Evolutionary conservation across 2,888 invertebrate species (phyloP), one percentile per base, ranked within the genome.

Genomic region (Synanthedon andrenaeformis): DNA sequence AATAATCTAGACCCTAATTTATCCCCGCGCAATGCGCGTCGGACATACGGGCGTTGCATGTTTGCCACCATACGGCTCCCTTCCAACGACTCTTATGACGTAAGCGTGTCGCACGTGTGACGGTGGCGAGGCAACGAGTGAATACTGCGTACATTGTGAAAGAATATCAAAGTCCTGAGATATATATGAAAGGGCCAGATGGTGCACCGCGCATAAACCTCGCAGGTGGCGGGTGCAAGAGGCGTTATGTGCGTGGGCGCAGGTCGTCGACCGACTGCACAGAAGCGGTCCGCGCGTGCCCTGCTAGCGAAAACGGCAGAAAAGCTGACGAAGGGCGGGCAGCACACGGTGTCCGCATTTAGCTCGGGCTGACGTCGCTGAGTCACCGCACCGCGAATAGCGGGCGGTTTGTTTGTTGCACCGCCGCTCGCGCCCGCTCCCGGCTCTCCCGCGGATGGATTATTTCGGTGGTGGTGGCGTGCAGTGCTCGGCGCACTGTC

Each of bases 321-420:
- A 81, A 84, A 82, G 79, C 85, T 84, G 76, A 72, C 80, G 84
- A 85, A 87, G 86, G 86, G 80, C 79, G 81, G 35, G 81, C 86
- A 79, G 82, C 82, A 76, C 80, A 80, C 82, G 79, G 79, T 66
- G 74, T 82, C 87, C 86, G 83, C 85, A 79, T 87, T 81, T 87
- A 87, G 87, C 87, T 79, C 82, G 78, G 81, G 72, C 82, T 82
- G 79, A 79, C 80, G 82, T 67, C 70, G 77, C 76, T 88, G 87
- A 87, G 77, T 87, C 86, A 87, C 77, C 79, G 71, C 74, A 70
- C 81, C 79, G 76, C 78, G 84, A 86, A 87, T 86, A 86, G 84
- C 75, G 77, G 66, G 76, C 78, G 76, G 85, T 84, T 84, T 83
- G 85, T 82, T 82, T 84, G 84, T 85, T 84, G 84, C 84, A 77